Evolutionary conservation across 1,140 invertebrate genomes (phyloP).

Genomic region (Macrotrachela quadricornifera): DNA sequence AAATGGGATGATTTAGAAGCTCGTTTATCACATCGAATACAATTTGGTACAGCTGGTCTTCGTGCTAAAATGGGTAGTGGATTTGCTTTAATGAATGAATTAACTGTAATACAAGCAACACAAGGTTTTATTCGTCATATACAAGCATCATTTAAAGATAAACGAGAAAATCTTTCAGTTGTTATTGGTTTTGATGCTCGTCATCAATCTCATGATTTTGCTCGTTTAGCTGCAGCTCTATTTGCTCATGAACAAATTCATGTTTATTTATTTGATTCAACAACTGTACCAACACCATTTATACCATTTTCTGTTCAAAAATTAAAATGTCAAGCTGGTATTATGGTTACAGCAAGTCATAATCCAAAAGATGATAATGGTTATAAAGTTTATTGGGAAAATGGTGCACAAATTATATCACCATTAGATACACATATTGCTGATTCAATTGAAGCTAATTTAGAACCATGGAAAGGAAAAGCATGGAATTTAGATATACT

Average conservation of each 20-base stretch:
- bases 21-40: slow-evolving; percentile 2
- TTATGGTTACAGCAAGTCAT: slow-evolving; percentile 94
- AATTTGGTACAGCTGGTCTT: slow-evolving; percentile 35
- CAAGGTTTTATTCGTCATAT: slow-evolving; percentile 34
- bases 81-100: slow-evolving; percentile 79
- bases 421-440: slow-evolving; percentile 76
- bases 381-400: slow-evolving; percentile 84
- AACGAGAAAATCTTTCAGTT: slow-evolving; percentile 26
- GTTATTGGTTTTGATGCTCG: slow-evolving; percentile 84
- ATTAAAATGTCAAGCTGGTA: slow-evolving; percentile 49
- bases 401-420: slow-evolving; percentile 70
- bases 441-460: slow-evolving; percentile 48
- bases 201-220: slow-evolving; percentile 76
- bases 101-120: slow-evolving; percentile 82
- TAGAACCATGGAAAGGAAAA: slow-evolving; percentile 40
- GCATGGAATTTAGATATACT: slow-evolving; percentile 41
- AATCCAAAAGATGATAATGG: slow-evolving; percentile 98
- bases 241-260: slow-evolving; percentile 52
- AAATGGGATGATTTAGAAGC: background rate
- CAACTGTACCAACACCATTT: slow-evolving; percentile 68
- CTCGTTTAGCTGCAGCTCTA: slow-evolving; percentile 60
- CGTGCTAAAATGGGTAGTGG: slow-evolving; percentile 75
- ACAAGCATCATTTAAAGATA: background rate
- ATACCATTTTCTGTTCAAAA: slow-evolving; percentile 56
- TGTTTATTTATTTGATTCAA: slow-evolving; percentile 55